Conservation (phyloP, 1,140 invertebrate species). For the Euura lappo region DNA sequence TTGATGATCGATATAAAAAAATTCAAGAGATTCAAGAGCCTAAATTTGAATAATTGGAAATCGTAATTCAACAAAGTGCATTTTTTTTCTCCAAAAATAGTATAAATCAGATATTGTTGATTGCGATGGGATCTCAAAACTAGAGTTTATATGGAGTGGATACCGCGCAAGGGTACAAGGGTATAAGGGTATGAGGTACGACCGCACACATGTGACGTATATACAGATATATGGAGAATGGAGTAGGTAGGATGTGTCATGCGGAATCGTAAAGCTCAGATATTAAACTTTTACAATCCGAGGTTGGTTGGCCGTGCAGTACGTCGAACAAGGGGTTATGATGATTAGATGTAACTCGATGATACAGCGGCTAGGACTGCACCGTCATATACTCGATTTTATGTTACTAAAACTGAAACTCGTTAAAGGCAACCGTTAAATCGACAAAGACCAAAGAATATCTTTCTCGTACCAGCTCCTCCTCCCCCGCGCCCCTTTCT, state of each 20-base stretch:
- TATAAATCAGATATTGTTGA: no score
- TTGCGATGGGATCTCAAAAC: no score
- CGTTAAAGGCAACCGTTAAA: slow-evolving; percentile 58
- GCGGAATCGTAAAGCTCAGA: slow-evolving; percentile 55
- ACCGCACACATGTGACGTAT: no score
- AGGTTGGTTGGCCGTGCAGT: slow-evolving; percentile 33
- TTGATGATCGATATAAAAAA: no score
- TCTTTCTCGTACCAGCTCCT: slow-evolving; percentile 15
- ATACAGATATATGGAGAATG: no score
- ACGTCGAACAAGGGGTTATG: slow-evolving; percentile 54
- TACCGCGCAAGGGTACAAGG: no score
- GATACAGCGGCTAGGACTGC: slow-evolving; percentile 37
- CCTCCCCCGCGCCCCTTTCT: slow-evolving; percentile 42
- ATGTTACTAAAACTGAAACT: slow-evolving; percentile 38
- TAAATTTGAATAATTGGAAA: no score
- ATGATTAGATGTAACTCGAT: slow-evolving; percentile 62
- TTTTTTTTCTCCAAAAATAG: no score
- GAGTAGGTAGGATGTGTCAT: slow-evolving; percentile 37
- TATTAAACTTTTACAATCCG: slow-evolving; percentile 60
- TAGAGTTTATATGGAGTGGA: no score
- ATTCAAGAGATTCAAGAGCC: no score
- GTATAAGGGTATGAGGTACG: no score
- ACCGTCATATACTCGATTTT: slow-evolving; percentile 9
- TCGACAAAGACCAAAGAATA: slow-evolving; percentile 50
- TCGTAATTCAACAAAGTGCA: no score